Evolutionary conservation across 2,888 invertebrate species (phyloP).

Genomic region (Spicauda simplicius): DNA sequence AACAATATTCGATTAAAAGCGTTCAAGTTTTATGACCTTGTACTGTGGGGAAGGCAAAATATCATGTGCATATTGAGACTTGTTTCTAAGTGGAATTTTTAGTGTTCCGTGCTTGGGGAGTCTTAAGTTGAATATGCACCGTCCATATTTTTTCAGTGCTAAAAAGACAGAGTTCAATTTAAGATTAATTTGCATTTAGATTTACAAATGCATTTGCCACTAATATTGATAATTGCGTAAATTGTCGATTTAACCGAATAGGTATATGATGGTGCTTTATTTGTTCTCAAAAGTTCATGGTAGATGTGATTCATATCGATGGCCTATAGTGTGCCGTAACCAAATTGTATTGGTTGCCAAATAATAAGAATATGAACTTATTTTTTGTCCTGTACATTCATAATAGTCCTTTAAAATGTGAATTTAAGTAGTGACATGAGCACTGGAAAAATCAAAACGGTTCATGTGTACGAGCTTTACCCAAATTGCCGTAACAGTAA

Average conservation of each 20-base stretch:
- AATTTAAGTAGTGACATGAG: background rate
- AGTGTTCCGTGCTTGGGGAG: slow-evolving; percentile 69
- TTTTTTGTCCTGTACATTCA: no score
- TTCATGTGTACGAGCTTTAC: slow-evolving; percentile 46
- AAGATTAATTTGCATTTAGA: no score
- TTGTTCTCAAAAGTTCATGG: no score
- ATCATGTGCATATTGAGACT: slow-evolving; percentile 70
- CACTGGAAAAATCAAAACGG: background rate
- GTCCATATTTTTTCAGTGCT: background rate
- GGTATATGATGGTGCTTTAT: no score
- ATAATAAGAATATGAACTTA: no score
- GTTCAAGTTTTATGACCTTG: slow-evolving; percentile 65
- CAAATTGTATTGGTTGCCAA: no score
- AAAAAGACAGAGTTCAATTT: background rate
- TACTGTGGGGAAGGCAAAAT: slow-evolving; percentile 55
- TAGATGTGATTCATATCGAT: no score
- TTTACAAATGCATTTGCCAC: no score
- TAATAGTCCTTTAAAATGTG: no score
- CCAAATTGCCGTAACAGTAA: slow-evolving; percentile 77
- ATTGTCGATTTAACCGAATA: no score
- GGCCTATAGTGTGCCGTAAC: no score
- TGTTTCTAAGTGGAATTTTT: slow-evolving; percentile 75
- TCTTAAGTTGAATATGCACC: slow-evolving; percentile 45
- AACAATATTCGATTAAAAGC: slow-evolving; percentile 63
- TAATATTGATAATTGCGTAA: no score